These are phyloP conservation scores for Phoxinus dragarum DNA, from an alignment of 2,797 vertebrate genomes.

Conservation along the genomic window DNA sequence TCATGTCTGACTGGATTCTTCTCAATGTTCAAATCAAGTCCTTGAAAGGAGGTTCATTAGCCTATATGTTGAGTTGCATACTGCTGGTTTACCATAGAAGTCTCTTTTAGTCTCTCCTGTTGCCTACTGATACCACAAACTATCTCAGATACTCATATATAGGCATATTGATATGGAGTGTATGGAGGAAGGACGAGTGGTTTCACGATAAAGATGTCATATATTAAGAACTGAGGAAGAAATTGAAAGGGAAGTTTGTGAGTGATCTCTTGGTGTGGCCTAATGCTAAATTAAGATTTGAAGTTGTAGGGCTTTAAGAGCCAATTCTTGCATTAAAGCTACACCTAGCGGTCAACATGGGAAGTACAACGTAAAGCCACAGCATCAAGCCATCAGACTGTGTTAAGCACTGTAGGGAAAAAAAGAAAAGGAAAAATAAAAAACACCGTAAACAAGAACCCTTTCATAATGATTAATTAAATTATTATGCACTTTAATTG, in stretches of 20 bases:
- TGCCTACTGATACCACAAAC: not conserved
- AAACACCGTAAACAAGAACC: too few species aligned
- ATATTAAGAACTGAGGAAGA: not conserved
- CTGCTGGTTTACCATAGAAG: not conserved
- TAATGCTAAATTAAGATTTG: not conserved
- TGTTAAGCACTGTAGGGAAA: too few species aligned
- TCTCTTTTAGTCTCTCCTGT: not conserved
- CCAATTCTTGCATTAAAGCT: constrained; percentile 62
- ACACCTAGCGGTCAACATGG: constrained; percentile 66
- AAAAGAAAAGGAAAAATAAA: too few species aligned
- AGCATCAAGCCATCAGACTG: not conserved
- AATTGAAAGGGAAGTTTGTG: not conserved
- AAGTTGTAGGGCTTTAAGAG: not conserved
- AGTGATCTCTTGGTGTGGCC: not conserved
- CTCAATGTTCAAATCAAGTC: not conserved
- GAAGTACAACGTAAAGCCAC: constrained; percentile 25
- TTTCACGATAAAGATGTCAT: not conserved
- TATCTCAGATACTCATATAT: not conserved
- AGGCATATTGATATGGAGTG: not conserved
- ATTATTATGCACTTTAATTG: not conserved
- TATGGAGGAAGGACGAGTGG: not conserved
- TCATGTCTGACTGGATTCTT: not conserved
- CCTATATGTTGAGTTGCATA: not conserved
- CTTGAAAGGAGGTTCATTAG: not conserved
- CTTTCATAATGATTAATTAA: too few species aligned